Base-by-base conservation (phyloP, 2,888 invertebrate species). In the Ophion costatus region DNA sequence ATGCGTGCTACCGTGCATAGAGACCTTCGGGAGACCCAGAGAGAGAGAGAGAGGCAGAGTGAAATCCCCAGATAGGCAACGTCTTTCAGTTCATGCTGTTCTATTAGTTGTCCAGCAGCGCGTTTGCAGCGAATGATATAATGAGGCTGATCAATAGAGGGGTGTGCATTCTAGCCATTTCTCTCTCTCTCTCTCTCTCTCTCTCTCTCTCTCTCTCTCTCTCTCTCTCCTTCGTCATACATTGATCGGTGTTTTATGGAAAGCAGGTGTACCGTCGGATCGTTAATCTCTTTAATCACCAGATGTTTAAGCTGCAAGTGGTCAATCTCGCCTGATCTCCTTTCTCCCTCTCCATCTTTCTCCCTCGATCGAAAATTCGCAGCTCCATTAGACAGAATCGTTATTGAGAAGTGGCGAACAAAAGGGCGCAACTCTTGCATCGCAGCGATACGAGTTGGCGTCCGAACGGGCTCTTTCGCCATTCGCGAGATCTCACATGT, bases 201-300 rank as follows among this genome's bases (percentile, higher is more conserved):
- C 14, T 22, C 57, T 6, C 64, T 0, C 38, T 20, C 20, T 38
- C n/a, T 33, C 66, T 66, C 38, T n/a, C 66, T 33, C 63, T 63
- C 33, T 33, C 20, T 61, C 61, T 61, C 73, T 73, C 56, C 33
- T 29, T 10, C 75, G 64, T 82, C 78, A 76, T 79, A 70, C 63
- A 45, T 42, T 79, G 82, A 85, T 82, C 79, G 76, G 76, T 82
- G 82, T 85, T 82, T 82, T 85, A 85, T 85, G 82, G 82, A 85
- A 85, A 85, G 79, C 82, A 85, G 82, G 82, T 85, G 85, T 82
- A 82, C 79, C 59, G 70, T 75, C 64, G 75, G 79, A 85, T 85
- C 85, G 85, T 85, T 85, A 85, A 76, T 71, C 75, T 80, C 82
- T 79, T 82, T 85, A 76, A 85, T 85, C 85, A 85, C 73, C 67